Evolutionary conservation across 1,140 invertebrate genomes (phyloP).

Genomic region (Carcinoscorpius rotundicauda): DNA sequence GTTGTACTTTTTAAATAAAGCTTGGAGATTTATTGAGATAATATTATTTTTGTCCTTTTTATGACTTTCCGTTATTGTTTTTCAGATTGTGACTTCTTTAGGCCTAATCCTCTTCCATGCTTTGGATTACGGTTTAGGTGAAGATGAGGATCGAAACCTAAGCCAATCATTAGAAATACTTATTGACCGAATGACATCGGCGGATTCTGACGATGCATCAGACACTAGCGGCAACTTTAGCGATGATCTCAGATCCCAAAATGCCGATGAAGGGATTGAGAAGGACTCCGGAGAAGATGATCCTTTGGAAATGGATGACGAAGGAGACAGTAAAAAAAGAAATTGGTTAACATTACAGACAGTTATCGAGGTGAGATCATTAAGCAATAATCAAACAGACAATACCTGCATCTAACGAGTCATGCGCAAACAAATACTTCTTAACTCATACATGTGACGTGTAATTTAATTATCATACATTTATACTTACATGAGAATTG

Average conservation of each 20-base stretch:
- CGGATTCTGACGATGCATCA: slow-evolving; percentile 30
- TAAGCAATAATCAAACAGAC: no score
- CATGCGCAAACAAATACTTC: no score
- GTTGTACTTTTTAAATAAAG: no score
- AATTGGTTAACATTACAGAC: slow-evolving; percentile 28
- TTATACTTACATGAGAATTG: no score
- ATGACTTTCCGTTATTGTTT: no score
- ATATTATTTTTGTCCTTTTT: no score
- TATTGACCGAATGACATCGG: slow-evolving; percentile 63
- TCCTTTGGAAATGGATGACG: slow-evolving; percentile 29
- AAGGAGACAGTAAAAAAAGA: slow-evolving; percentile 22
- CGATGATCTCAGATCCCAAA: slow-evolving; percentile 15
- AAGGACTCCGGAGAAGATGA: slow-evolving; percentile 66
- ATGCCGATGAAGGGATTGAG: slow-evolving; percentile 70
- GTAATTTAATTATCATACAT: no score
- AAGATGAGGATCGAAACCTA: slow-evolving; percentile 70
- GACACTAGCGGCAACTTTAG: slow-evolving; percentile 5
- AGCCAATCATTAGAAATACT: slow-evolving; percentile 70
- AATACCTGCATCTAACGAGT: no score
- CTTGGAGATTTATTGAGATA: no score
- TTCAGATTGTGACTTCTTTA: slow-evolving; percentile 59
- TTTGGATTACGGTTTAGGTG: slow-evolving; percentile 69
- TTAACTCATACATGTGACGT: no score
- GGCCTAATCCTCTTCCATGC: slow-evolving; percentile 72
- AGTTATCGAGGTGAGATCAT: slow-evolving; percentile 28